Evolutionary conservation across 1,140 invertebrate genomes (phyloP).

Genomic region (Drosophila pruinosa): DNA sequence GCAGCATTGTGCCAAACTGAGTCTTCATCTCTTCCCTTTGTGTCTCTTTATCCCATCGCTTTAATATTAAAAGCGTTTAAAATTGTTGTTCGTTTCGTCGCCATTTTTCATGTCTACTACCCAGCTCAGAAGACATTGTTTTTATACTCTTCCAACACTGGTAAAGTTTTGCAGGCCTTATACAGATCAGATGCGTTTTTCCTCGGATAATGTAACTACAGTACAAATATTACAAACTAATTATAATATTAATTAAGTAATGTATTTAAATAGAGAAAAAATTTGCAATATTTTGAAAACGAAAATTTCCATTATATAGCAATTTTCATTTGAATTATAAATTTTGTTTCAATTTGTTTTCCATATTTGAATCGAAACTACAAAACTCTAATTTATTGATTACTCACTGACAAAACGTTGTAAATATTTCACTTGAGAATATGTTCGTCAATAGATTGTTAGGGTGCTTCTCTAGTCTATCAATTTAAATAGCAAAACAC

Average conservation of each 20-base stretch:
- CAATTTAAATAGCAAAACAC: neutral
- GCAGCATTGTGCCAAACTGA: neutral
- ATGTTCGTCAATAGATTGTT: neutral
- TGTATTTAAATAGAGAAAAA: no score
- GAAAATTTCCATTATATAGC: no score
- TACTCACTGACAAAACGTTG: no score
- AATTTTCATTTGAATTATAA: no score
- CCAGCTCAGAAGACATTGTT: slow-evolving; percentile 5
- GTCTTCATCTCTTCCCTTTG: neutral
- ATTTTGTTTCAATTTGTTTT: no score
- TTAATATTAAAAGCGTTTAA: slow-evolving; percentile 80
- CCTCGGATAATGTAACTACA: no score
- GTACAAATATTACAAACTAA: no score
- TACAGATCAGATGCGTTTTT: neutral
- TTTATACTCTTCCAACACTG: slow-evolving; percentile 12
- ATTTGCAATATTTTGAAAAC: no score
- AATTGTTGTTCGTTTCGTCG: slow-evolving; percentile 67
- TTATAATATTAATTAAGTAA: no score
- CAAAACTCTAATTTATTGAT: no score
- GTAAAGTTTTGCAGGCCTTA: neutral
- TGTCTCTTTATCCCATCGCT: slow-evolving; percentile 48
- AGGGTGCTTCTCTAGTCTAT: neutral
- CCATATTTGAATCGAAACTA: no score
- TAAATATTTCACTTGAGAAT: no score
- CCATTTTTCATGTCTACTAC: slow-evolving; percentile 55